Base-by-base conservation (phyloP, 2,113 vertebrate species). In the Piprites chloris region DNA sequence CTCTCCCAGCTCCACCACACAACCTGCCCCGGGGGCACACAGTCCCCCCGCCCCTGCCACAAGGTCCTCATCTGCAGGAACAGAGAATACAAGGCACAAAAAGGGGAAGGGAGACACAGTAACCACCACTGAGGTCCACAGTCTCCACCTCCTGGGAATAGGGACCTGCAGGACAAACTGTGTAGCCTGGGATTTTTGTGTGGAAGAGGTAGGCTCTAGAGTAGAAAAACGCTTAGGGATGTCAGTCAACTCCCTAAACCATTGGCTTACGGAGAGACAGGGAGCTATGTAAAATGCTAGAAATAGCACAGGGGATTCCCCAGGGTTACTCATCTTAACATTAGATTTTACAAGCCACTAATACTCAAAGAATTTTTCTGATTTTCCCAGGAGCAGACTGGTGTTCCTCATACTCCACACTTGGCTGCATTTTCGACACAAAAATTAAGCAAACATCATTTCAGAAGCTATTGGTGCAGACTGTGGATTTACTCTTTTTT, bases 11-110 rank as follows among this genome's bases (percentile, higher is more conserved):
- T 47, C 55, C n/a, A 12, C 42, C 9, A 37, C 66, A 65, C 52
- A 72, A 49, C 26, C 37, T 2, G 2, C n/a, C 13, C 37, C 72
- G 56, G 50, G 76, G 6, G 30, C 42, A 4, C 9, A 3, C 33
- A 47, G 41, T 0, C 0, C 21, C 56, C 26, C 3, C 1, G 0
- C 4, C 44, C 27, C 62, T 6, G 5, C 22, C 67, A 79, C 22
- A 23, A 63, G 56, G 27, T 75, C 56, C 47, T 59, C 47, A 17
- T 7, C 33, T 16, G 37, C 71, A 89, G 18, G 14, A 44, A 58
- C 63, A 82, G 15, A 27, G 78, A 81, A 79, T 9, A 14, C 2
- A 14, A 16, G 50, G 68, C 80, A 82, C 10, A 49, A 52, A 69
- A 82, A 2, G 39, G 4, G 0, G 27, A 42, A 75, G 22, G 21